phyloP scores from a whole-genome alignment of 2,888 invertebrate species.

The Tupiocoris notatus region DNA sequence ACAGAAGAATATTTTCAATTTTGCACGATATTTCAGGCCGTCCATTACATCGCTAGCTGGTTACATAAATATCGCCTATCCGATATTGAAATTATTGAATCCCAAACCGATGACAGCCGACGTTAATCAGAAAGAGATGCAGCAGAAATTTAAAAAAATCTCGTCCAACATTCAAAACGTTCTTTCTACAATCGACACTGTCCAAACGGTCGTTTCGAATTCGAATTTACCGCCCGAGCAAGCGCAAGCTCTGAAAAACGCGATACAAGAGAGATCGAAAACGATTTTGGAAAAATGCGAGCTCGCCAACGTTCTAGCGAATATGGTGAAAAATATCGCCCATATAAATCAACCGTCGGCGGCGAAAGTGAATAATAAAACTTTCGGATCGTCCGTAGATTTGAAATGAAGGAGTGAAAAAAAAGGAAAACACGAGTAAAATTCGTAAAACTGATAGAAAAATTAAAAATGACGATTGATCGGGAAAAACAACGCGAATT shows the following conservation, averaged over 20 bases:
- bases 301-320: slow-evolving; percentile 10
- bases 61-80: slow-evolving; percentile 17
- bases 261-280: neutral
- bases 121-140: neutral
- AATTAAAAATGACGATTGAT: no score
- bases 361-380: neutral
- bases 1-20: neutral
- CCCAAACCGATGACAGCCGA: neutral
- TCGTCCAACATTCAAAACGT: slow-evolving; percentile 9
- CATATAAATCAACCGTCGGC: neutral
- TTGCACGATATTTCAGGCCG: neutral
- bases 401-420: no score
- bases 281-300: slow-evolving; percentile 18
- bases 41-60: slow-evolving; percentile 8
- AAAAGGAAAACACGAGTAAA: no score
- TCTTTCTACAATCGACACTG: neutral
- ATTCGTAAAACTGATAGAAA: neutral
- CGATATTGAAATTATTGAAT: neutral
- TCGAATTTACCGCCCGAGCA: neutral
- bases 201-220: neutral
- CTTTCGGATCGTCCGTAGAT: slow-evolving; percentile 10
- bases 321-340: slow-evolving; percentile 3
- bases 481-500: no score
- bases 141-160: neutral
- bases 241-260: neutral